Conservation (phyloP, 2,888 invertebrate genomes). For the Dioctria linearis region DNA sequence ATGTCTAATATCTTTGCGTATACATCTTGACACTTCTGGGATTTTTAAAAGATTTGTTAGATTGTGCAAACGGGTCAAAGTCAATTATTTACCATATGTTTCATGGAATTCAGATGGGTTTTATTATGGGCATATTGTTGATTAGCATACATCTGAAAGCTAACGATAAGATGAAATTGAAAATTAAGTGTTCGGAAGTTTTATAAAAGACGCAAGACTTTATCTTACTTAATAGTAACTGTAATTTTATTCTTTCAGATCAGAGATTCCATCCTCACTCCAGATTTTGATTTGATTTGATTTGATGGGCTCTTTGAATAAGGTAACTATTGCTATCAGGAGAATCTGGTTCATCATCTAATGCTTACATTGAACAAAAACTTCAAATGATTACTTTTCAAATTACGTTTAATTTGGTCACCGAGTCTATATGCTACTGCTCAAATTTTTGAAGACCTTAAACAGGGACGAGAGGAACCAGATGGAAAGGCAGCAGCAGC, state of each 20-base stretch:
- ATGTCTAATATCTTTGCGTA: no score
- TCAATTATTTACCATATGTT: no score
- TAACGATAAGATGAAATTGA: no score
- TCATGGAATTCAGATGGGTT: no score
- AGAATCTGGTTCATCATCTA: conserved; percentile 75
- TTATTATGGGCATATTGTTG: no score
- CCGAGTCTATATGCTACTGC: conserved; percentile 96
- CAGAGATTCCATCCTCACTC: conserved; percentile 97
- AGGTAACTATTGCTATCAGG: conserved; percentile 84
- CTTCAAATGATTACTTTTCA: conserved; percentile 92
- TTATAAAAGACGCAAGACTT: no score
- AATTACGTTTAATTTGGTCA: conserved; percentile 94
- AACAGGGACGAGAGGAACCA: conserved; percentile 89
- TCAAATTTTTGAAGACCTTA: conserved; percentile 95
- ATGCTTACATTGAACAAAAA: conserved; percentile 86
- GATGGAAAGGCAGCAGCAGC: conserved; percentile 80
- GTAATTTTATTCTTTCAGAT: conserved; percentile 74
- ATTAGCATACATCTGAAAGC: no score
- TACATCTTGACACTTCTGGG: no score
- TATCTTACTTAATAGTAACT: neutral
- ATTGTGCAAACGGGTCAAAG: no score
- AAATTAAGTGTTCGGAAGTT: no score
- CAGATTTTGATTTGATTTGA: conserved; percentile 96
- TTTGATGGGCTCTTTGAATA: conserved; percentile 78
- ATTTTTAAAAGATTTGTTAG: no score